Conservation (phyloP, 1,140 invertebrate species). For the Himalopsyche phryganea region DNA sequence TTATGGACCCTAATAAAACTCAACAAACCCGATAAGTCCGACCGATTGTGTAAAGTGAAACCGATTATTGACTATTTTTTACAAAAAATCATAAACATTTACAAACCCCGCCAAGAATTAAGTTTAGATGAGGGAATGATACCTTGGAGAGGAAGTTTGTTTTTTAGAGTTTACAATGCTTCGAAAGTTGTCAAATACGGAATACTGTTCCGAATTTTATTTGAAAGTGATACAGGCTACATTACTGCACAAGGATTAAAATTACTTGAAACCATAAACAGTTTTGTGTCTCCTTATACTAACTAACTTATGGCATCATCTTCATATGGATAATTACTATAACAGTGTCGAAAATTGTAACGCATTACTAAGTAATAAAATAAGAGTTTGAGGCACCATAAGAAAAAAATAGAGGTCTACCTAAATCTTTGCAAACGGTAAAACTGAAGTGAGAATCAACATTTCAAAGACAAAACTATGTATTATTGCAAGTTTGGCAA, state of each 20-base stretch:
- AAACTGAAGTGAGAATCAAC: slow-evolving; percentile 27
- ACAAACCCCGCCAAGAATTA: slow-evolving; percentile 34
- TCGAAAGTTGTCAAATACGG: slow-evolving; percentile 35
- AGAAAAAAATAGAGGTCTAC: slow-evolving; percentile 30
- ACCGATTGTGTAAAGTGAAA: slow-evolving; percentile 28
- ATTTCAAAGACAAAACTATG: slow-evolving; percentile 25
- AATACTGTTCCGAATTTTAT: slow-evolving; percentile 33
- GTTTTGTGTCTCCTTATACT: slow-evolving; percentile 12
- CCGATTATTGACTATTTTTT: slow-evolving; percentile 27
- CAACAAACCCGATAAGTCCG: slow-evolving; percentile 3
- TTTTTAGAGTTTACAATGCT: slow-evolving; percentile 32
- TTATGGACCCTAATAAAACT: too few species aligned
- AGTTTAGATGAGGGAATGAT: slow-evolving; percentile 33
- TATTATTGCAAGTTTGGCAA: slow-evolving; percentile 31
- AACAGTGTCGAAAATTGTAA: slow-evolving; percentile 29
- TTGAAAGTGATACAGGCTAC: slow-evolving; percentile 32
- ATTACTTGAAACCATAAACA: slow-evolving; percentile 26
- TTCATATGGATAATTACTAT: slow-evolving; percentile 27
- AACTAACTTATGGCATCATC: slow-evolving; percentile 17
- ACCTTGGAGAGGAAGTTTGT: slow-evolving; percentile 27
- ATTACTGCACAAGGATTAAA: slow-evolving; percentile 27
- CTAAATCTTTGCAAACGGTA: slow-evolving; percentile 23
- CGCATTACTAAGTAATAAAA: slow-evolving; percentile 23
- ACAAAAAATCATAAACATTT: slow-evolving; percentile 32
- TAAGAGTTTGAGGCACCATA: slow-evolving; percentile 32